Conservation (phyloP, 30 jellyfish, hydroid and myxozoan species). For the Aurelia coerulea region DNA sequence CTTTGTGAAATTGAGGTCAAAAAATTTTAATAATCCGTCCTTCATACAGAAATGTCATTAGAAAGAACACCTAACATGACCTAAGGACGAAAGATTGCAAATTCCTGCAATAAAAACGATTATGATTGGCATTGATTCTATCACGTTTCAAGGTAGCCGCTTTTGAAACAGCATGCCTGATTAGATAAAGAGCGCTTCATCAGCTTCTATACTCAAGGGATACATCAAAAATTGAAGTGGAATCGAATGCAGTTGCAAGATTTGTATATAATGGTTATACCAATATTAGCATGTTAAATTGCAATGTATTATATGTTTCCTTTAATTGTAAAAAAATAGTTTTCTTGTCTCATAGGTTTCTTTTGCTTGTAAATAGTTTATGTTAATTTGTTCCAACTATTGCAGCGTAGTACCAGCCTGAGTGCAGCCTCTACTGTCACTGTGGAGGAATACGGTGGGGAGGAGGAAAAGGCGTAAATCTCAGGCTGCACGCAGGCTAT, state of each 20-base stretch:
- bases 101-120: background rate
- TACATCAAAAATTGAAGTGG: background rate
- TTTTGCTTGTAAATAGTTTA: background rate
- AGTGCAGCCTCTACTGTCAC: no score
- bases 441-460: no score
- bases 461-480: no score
- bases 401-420: no score
- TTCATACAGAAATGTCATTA: no score
- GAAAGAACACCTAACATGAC: background rate
- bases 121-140: background rate
- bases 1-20: no score
- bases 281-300: background rate
- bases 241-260: background rate
- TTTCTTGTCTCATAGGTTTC: background rate
- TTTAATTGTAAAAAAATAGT: no score
- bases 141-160: background rate
- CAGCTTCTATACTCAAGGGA: background rate
- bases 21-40: no score
- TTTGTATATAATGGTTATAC: background rate
- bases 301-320: background rate
- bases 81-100: background rate
- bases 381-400: background rate
- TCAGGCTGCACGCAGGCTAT: no score
- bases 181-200: slow-evolving; percentile 3
- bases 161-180: slow-evolving; percentile 2